Percentiles rank a stretch among this genome's conserved stretches.
These are phyloP conservation scores for Lycodopsis pacificus DNA, from an alignment of 2,797 vertebrate species.

Conservation along the genomic window DNA sequence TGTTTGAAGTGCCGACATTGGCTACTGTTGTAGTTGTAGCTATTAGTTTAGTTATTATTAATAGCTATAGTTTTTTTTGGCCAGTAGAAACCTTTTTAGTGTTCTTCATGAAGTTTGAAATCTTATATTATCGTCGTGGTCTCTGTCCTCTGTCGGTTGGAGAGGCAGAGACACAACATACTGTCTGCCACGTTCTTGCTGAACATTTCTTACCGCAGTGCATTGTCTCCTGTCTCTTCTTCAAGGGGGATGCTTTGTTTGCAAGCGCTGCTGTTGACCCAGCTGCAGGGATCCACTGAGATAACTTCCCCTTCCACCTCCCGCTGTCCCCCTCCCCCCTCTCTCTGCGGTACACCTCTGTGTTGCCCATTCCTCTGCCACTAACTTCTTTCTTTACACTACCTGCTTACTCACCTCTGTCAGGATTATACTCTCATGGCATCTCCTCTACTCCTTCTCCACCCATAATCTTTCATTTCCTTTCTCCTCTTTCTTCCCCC, in stretches of 20 bases:
- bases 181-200: slow-evolving; percentile 61
- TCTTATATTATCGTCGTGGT: not conserved
- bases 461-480: slow-evolving; percentile 30
- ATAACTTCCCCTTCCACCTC: slow-evolving; percentile 68
- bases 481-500: slow-evolving; percentile 9
- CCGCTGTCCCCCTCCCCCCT: slow-evolving; percentile 3
- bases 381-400: slow-evolving; percentile 24
- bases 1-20: not conserved
- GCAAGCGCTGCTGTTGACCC: slow-evolving; percentile 79
- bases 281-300: slow-evolving; percentile 78
- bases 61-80: not conserved
- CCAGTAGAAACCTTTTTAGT: not conserved
- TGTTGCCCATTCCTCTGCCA: slow-evolving; percentile 28
- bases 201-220: slow-evolving; percentile 34
- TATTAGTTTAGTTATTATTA: not conserved
- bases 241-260: slow-evolving; percentile 75
- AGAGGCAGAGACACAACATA: slow-evolving; percentile 22
- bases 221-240: slow-evolving; percentile 68
- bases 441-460: slow-evolving; percentile 15
- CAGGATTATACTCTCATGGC: slow-evolving; percentile 9
- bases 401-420: slow-evolving; percentile 32
- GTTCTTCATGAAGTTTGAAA: not conserved
- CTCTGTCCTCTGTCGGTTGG: slow-evolving; percentile 4
- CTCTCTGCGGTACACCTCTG: slow-evolving; percentile 12
- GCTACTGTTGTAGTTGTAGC: not conserved